A percentile compares a stretch with the other conserved stretches of the same genome.
Evolutionary conservation across 2,888 invertebrate species (phyloP).

Genomic region (Gymnoscelis rufifasciata): DNA sequence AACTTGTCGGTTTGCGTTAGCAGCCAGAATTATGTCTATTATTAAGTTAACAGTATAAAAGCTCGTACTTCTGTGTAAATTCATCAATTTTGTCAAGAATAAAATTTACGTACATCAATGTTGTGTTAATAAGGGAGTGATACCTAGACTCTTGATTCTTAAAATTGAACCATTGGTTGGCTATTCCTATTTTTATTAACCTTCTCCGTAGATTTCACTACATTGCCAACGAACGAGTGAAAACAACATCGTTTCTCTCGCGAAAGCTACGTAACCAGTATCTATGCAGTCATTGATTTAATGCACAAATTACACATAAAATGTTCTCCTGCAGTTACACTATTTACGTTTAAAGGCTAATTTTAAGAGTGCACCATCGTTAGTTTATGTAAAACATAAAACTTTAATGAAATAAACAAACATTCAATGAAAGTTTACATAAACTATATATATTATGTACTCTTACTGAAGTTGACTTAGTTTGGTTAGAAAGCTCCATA

Average conservation of each 20-base stretch:
- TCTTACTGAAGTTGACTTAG: conserved; percentile 41
- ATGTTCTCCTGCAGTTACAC: no score
- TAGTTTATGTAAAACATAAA: no score
- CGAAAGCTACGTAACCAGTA: conserved; percentile 64
- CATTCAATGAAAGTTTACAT: no score
- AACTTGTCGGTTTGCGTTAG: conserved; percentile 56
- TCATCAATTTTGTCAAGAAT: background rate
- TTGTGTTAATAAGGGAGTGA: no score
- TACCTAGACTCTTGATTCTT: no score
- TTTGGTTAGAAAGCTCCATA: conserved; percentile 41
- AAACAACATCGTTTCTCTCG: conserved; percentile 64
- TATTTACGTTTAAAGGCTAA: no score
- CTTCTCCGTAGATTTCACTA: conserved; percentile 49
- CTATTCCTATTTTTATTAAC: conserved; percentile 20
- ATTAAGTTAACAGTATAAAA: background rate
- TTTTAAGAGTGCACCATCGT: no score
- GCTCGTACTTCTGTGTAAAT: conserved; percentile 13
- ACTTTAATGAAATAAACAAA: no score
- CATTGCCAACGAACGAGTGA: conserved; percentile 46
- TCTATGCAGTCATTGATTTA: conserved; percentile 29
- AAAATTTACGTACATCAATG: no score
- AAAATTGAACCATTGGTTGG: conserved; percentile 20
- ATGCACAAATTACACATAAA: background rate
- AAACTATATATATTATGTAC: conserved; percentile 9
- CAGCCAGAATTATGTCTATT: conserved; percentile 31